Conservation (phyloP, 2,113 vertebrate genomes). For the Aspidoscelis tigris region DNA sequence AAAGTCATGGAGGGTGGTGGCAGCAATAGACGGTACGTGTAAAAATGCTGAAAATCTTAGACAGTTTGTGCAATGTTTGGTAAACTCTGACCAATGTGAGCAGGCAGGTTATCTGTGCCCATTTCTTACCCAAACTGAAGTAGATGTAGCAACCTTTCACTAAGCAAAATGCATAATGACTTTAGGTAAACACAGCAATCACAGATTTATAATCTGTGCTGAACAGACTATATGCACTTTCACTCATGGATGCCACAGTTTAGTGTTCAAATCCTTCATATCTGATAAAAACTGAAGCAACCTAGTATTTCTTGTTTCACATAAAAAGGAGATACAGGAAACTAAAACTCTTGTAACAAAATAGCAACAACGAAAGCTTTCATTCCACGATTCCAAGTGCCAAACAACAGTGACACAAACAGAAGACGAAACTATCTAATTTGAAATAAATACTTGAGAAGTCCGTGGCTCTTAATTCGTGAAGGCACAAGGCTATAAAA, state of each 20-base stretch:
- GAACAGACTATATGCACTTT: neutral
- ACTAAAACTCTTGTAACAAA: neutral
- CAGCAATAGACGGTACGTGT: too few species aligned
- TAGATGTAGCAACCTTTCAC: conserved; percentile 1
- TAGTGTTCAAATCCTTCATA: conserved; percentile 30
- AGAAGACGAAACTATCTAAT: neutral
- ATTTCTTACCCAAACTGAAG: conserved; percentile 22
- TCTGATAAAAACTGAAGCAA: conserved; percentile 1
- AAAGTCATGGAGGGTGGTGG: too few species aligned
- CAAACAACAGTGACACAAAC: neutral
- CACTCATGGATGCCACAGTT: conserved; percentile 5
- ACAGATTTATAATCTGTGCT: neutral
- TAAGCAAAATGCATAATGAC: conserved; percentile 28
- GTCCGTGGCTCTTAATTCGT: neutral
- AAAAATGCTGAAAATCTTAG: too few species aligned
- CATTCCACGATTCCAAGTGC: neutral
- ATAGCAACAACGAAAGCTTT: neutral
- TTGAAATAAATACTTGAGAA: neutral
- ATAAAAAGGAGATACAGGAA: conserved; percentile 1
- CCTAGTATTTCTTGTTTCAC: neutral
- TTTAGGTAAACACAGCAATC: neutral
- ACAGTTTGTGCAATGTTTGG: too few species aligned
- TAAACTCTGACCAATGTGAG: too few species aligned
- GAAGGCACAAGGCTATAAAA: neutral
- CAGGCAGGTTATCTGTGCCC: neutral